Percentiles rank a stretch among this genome's conserved stretches.
Evolutionary conservation across 1,140 invertebrate species (phyloP).

Genomic region (Eulimnadia texana): DNA sequence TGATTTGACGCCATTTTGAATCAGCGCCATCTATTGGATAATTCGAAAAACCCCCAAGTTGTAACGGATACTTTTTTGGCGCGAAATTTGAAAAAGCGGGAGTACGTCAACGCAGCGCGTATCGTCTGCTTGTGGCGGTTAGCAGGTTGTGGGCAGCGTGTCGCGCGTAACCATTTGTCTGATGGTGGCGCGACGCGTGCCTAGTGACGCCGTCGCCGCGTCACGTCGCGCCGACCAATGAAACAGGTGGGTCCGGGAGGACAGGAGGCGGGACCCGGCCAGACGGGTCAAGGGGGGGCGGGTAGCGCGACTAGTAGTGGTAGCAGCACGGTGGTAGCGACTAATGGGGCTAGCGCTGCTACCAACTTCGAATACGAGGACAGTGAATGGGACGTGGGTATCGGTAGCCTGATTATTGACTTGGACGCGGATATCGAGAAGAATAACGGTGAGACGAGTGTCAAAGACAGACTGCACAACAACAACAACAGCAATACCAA

Average conservation of each 20-base stretch:
- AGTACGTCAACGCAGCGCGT: no score
- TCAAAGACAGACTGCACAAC: not conserved
- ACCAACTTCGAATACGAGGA: constrained; percentile 86
- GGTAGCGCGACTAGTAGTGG: not conserved
- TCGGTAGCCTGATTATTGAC: constrained; percentile 86
- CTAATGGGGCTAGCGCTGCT: constrained; percentile 14
- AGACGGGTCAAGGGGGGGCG: not conserved
- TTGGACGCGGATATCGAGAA: constrained; percentile 79
- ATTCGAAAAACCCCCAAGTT: no score
- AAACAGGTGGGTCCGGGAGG: not conserved
- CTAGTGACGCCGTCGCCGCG: not conserved
- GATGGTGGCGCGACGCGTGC: not conserved
- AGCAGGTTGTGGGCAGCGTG: no score
- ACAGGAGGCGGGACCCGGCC: not conserved
- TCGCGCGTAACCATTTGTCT: no score
- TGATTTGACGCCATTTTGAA: no score
- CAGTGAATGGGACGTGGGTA: constrained; percentile 86
- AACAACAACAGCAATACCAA: not conserved
- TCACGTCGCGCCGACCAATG: not conserved
- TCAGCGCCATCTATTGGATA: no score
- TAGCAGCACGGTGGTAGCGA: not conserved
- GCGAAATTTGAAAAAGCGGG: no score
- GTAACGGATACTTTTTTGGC: no score
- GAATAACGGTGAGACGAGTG: not conserved
- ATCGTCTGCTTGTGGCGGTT: no score